Evolutionary conservation across 2,797 vertebrate genomes (phyloP).

Genomic region (Alosa sapidissima): DNA sequence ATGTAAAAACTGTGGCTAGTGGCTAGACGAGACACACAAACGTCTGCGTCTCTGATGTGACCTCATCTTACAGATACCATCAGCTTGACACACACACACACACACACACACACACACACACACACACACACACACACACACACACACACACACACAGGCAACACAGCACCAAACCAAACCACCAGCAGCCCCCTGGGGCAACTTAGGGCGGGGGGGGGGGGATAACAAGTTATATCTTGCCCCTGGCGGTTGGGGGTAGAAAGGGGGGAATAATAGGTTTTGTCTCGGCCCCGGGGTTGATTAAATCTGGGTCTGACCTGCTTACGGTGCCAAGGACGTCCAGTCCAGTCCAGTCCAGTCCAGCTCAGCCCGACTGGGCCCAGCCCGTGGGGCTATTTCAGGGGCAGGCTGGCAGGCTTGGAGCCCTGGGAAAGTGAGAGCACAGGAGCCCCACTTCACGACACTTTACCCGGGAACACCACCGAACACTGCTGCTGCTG

Average conservation of each 20-base stretch:
- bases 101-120: slow-evolving; percentile 7
- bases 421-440: neutral
- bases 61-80: neutral
- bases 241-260: neutral
- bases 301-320: neutral
- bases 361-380: neutral
- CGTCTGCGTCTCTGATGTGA: neutral
- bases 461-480: neutral
- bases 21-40: slow-evolving; percentile 7
- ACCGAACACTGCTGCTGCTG: neutral
- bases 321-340: neutral
- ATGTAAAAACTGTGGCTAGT: neutral
- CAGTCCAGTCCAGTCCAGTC: too few relatives aligned
- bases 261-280: neutral
- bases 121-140: slow-evolving; percentile 43
- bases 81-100: slow-evolving; percentile 34
- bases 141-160: slow-evolving; percentile 25
- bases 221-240: neutral
- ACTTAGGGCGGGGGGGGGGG: neutral
- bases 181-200: neutral
- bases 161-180: neutral
- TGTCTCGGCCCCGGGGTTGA: neutral
- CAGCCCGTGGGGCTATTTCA: neutral
- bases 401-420: neutral
- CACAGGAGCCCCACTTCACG: neutral